A percentile compares a stretch with the other conserved stretches of the same genome.
Conservation (phyloP, 2,797 vertebrate species). For the Oophaga sylvatica region DNA sequence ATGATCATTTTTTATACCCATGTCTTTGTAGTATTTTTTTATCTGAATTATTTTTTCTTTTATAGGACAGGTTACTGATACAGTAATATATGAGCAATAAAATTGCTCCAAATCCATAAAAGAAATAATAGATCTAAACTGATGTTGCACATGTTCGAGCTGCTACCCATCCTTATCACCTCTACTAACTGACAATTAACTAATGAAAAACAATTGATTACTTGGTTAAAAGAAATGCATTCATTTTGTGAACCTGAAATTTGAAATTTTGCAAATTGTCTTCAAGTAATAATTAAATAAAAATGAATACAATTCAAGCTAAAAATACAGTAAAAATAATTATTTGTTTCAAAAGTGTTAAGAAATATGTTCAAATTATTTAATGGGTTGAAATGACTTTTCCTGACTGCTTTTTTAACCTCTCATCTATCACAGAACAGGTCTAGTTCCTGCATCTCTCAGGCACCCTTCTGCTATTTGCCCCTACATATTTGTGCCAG, state of each 20-base stretch:
- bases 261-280: not conserved
- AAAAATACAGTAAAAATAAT: not conserved
- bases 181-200: not conserved
- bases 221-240: not conserved
- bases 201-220: not conserved
- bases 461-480: slow-evolving; percentile 41
- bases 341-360: not conserved
- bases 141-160: not conserved
- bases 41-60: not conserved
- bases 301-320: too few relatives aligned
- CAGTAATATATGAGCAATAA: not conserved
- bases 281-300: not conserved
- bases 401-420: not conserved
- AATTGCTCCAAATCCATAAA: not conserved
- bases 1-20: not conserved
- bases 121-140: not conserved
- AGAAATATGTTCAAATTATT: slow-evolving; percentile 16
- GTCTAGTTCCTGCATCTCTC: slow-evolving; percentile 44
- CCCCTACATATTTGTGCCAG: slow-evolving; percentile 54
- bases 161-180: not conserved
- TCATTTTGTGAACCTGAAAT: not conserved
- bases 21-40: not conserved
- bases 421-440: slow-evolving; percentile 41
- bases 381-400: slow-evolving; percentile 1
- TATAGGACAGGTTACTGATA: not conserved